phyloP scores from a whole-genome alignment of 2,888 invertebrate species.

The Parnassius smintheus region DNA sequence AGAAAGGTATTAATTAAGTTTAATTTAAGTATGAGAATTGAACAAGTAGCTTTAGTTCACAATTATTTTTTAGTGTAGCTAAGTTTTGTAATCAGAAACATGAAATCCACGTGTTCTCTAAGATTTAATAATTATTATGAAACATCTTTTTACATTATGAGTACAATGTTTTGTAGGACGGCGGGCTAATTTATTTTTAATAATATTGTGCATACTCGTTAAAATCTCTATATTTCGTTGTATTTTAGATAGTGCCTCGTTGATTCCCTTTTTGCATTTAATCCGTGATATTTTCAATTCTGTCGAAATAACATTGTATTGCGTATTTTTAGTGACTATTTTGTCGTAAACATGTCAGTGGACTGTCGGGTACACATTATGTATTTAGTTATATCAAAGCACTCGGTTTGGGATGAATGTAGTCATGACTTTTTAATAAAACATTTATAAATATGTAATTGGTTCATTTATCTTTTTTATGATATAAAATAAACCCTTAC shows the following conservation, averaged over 20 bases:
- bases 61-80: slow-evolving; percentile 17
- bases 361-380: slow-evolving; percentile 43
- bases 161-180: no score
- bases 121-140: background rate
- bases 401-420: slow-evolving; percentile 79
- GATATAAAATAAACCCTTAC: no score
- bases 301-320: background rate
- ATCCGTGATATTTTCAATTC: background rate
- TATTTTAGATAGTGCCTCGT: no score
- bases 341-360: slow-evolving; percentile 23
- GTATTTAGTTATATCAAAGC: slow-evolving; percentile 53
- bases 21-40: slow-evolving; percentile 43
- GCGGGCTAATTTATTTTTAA: no score
- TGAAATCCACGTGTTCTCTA: slow-evolving; percentile 1
- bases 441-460: slow-evolving; percentile 48
- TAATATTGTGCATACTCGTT: no score
- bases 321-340: background rate
- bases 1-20: slow-evolving; percentile 44
- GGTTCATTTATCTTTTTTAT: slow-evolving; percentile 30
- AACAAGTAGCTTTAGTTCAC: slow-evolving; percentile 55
- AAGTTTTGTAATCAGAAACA: slow-evolving; percentile 11
- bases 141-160: background rate
- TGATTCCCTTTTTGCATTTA: background rate
- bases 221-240: no score
- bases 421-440: slow-evolving; percentile 71